Base-by-base conservation (phyloP, 92 coral and sea anemone species). In the Blastomussa wellsi region DNA sequence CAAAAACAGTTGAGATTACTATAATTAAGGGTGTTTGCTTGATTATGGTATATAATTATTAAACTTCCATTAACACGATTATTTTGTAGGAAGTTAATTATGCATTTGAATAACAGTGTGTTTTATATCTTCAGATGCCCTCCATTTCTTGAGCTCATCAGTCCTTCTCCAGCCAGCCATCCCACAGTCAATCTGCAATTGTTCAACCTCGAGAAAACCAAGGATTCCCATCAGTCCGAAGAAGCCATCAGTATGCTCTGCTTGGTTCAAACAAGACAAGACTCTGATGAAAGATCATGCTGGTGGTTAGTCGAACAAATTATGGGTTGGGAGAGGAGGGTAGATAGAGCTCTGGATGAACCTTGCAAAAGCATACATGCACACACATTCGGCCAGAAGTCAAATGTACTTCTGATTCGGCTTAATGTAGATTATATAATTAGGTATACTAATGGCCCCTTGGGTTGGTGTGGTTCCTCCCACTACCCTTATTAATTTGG, bases 311-410 rank as follows among this genome's bases (percentile, higher is more conserved):
- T 73, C 4, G n/a, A 67, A 69, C 36, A 10, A 32, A 35, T 70
- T 70, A 47, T 19, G 77, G 77, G 51, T 19, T 39, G 77, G 77
- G 74, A 70, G 26, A 39, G 74, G 44, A 22, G 74, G 74, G 74
- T 70, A 33, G 7, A 70, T 70, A 70, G 55, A 39, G 77, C 53
- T 73, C 77, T 73, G 77, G 77, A 39, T 73, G 77, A 38, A 73
- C 77, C 77, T 73, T 39, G 26, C 53, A 68, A 68, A n/a, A 68
- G 41, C 74, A 68, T 33, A 68, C 74, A 35, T 15, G 44, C 74
- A 41, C 33, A 41, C 52, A 73, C 51, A 11, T 39, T 41, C 77
- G 52, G 52, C 20, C 77, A 73, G 77, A 73, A 38, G 77, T 73
- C 52, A 1, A n/a, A 1, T 20, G 52, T 12, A 73, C 77, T 39